These are phyloP conservation scores for Oasisia sp. DNA, from an alignment of 2,888 invertebrate genomes.

Conservation along the genomic window DNA sequence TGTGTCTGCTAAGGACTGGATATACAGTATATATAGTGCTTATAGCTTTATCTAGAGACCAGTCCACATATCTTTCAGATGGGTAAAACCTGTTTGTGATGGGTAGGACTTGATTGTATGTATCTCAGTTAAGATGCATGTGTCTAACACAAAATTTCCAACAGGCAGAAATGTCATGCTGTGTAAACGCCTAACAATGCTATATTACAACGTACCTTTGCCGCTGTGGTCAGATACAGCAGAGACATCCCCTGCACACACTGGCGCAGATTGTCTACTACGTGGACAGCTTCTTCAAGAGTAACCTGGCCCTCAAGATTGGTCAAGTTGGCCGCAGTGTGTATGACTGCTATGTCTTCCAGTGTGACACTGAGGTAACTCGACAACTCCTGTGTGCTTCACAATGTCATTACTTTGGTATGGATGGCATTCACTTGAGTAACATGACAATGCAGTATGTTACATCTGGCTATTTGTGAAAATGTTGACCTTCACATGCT, in stretches of 20 bases:
- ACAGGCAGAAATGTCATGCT: no score
- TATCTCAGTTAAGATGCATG: no score
- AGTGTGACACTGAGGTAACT: constrained; percentile 58
- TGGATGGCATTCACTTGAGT: neutral
- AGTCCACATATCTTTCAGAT: no score
- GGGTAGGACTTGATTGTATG: no score
- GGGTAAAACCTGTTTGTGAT: no score
- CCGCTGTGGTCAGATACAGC: constrained; percentile 46
- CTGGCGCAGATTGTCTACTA: constrained; percentile 62
- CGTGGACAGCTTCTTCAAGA: constrained; percentile 57
- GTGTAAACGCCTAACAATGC: neutral
- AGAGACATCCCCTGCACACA: constrained; percentile 61
- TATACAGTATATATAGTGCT: no score
- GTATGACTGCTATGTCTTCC: constrained; percentile 61
- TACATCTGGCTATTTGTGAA: neutral
- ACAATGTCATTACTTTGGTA: neutral
- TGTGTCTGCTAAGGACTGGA: no score
- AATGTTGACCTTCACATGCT: no score
- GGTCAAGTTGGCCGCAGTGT: constrained; percentile 54
- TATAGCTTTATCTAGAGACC: no score
- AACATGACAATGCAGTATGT: neutral
- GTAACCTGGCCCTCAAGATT: constrained; percentile 60
- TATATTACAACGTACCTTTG: neutral
- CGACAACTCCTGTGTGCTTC: constrained; percentile 14
- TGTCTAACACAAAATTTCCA: no score